These are phyloP conservation scores for Nibea coibor DNA, from an alignment of 2,113 vertebrate genomes.

Conservation along the genomic window DNA sequence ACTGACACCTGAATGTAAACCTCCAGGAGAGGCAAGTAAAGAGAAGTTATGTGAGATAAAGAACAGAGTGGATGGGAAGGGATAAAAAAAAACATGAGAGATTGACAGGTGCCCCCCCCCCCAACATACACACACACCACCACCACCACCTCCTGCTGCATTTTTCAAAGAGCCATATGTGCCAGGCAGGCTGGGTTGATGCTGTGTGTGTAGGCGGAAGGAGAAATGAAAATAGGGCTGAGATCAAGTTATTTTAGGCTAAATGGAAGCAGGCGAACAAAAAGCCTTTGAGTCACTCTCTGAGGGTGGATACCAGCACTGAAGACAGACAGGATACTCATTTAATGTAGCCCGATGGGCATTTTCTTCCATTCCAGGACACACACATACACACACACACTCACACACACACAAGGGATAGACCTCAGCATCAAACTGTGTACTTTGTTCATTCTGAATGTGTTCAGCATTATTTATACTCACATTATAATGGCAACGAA, in stretches of 20 bases:
- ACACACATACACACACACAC: neutral
- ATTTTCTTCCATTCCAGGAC: conserved; percentile 4
- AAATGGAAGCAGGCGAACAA: conserved; percentile 73
- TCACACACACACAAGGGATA: neutral
- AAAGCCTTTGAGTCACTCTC: conserved; percentile 77
- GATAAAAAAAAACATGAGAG: conserved; percentile 24
- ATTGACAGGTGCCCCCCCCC: conserved; percentile 53
- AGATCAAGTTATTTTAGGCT: conserved; percentile 79
- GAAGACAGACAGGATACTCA: conserved; percentile 51
- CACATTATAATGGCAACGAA: too few relatives aligned
- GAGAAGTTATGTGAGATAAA: neutral
- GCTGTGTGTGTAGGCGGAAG: conserved; percentile 74
- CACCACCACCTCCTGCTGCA: conserved; percentile 52
- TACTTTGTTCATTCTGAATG: neutral
- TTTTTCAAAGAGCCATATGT: conserved; percentile 65
- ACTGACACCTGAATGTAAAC: neutral
- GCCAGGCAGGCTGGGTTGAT: conserved; percentile 63
- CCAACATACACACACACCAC: neutral
- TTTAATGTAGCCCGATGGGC: conserved; percentile 16
- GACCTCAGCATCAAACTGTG: neutral
- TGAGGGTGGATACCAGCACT: conserved; percentile 63
- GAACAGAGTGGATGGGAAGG: neutral
- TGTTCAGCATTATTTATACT: neutral
- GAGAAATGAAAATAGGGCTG: conserved; percentile 78
- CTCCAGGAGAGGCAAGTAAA: neutral